These are phyloP conservation scores for Myodes glareolus DNA, from an alignment of 2,113 vertebrate species.

Conservation along the genomic window DNA sequence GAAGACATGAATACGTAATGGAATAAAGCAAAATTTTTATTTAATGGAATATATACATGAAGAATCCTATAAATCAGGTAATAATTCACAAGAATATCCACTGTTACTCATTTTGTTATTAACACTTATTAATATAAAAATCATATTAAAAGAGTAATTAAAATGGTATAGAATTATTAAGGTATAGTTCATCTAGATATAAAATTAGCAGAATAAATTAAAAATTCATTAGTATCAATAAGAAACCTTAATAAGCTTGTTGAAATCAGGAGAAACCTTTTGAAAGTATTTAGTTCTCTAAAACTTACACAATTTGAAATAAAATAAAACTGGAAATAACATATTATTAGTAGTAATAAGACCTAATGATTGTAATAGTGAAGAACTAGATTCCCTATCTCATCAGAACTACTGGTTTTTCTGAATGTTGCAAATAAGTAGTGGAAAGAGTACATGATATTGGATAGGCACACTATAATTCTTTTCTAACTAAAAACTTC, in stretches of 20 bases:
- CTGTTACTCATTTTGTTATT: neutral
- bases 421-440: neutral
- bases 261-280: neutral
- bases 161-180: neutral
- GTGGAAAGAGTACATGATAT: neutral
- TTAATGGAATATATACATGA: neutral
- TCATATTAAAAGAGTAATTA: neutral
- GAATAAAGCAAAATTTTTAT: neutral
- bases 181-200: neutral
- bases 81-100: neutral
- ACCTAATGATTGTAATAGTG: neutral
- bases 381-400: neutral
- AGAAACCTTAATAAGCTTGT: neutral
- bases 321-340: neutral
- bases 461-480: neutral
- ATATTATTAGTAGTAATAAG: neutral
- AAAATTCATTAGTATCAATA: neutral
- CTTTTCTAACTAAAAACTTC: neutral
- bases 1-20: constrained; percentile 7
- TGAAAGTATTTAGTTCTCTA: neutral
- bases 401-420: neutral
- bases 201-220: constrained; percentile 19
- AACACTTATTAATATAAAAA: neutral
- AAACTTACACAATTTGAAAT: constrained; percentile 7
- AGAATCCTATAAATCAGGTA: neutral